Conservation (phyloP, 2,113 vertebrate genomes). For the Malurus melanocephalus region DNA sequence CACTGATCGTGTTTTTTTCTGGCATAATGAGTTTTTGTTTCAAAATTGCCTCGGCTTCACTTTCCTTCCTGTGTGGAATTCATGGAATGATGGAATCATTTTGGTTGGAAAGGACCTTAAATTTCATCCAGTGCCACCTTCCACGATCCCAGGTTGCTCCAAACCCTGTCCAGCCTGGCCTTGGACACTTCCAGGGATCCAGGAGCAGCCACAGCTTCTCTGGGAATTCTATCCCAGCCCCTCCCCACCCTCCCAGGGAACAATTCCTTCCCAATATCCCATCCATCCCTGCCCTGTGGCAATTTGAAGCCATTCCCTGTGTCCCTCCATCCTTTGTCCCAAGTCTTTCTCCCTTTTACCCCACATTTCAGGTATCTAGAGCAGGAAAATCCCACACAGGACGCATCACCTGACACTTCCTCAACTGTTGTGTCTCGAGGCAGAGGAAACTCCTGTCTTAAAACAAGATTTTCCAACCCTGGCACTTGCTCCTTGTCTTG, state of each 20-base stretch:
- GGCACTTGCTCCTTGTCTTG: not conserved
- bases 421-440: not conserved
- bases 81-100: not conserved
- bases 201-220: not conserved
- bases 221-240: fast-evolving
- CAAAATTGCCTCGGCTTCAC: not conserved
- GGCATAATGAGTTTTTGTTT: not conserved
- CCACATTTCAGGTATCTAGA: not conserved
- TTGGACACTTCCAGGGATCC: not conserved
- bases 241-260: fast-evolving
- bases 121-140: fast-evolving
- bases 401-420: not conserved
- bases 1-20: fast-evolving
- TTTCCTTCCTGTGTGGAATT: not conserved
- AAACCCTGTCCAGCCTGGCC: fast-evolving
- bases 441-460: not conserved
- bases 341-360: not conserved
- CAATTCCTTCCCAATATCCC: not conserved
- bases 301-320: not conserved
- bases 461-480: not conserved
- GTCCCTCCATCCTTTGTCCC: not conserved
- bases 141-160: fast-evolving
- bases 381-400: not conserved
- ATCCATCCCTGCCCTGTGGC: not conserved
- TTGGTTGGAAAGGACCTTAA: not conserved